Base-by-base conservation (phyloP, 1,140 invertebrate genomes). In the Ceratina japonica region DNA sequence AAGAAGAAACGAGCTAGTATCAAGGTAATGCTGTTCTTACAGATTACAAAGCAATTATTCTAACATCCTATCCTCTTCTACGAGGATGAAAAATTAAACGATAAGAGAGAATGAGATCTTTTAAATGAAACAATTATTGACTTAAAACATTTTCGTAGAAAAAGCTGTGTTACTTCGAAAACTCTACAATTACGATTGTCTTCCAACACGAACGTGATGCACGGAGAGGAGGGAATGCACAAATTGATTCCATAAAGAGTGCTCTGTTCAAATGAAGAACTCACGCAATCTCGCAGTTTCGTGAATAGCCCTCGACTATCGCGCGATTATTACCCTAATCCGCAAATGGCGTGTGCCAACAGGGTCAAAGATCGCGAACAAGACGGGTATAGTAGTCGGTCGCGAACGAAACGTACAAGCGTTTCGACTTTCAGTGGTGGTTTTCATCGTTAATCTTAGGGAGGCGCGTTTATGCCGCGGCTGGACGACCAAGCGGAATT, bases 281-380 rank as follows among this genome's bases (percentile, higher is more conserved):
- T 73, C 84, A 84, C 82, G 84, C 82, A 83, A 85, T 85, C 56
- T 12, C 2, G 74, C 54, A 85, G 79, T 85, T 85, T 69, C 58
- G 56, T n/a, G 51, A 65, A 24, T 52, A 56, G 10, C 51, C 54
- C 2, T 37, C 4, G 22, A 1, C 20, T 20, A 37, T 20, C 37
- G 63, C 54, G 49, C 64, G 79, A 85, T 85, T 85, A 79, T 81
- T 72, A 75, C 73, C 83, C 83, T 85, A 85, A 85, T 85, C 79
- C 83, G 79, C 71, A 52, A 54, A 59, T 85, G 66, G 83, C 83
- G 84, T 85, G 84, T 58, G 58, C 58, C 61, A 20, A 63, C 56
- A 44, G 59, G 69, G 65, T 56, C 74, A 84, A 68, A 58, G 78
- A 85, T 84, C 70, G 69, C 70, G 70, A 59, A 63, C 73, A 69